Conservation (phyloP, 1,140 invertebrate genomes). For the Paracyclopina nana region DNA sequence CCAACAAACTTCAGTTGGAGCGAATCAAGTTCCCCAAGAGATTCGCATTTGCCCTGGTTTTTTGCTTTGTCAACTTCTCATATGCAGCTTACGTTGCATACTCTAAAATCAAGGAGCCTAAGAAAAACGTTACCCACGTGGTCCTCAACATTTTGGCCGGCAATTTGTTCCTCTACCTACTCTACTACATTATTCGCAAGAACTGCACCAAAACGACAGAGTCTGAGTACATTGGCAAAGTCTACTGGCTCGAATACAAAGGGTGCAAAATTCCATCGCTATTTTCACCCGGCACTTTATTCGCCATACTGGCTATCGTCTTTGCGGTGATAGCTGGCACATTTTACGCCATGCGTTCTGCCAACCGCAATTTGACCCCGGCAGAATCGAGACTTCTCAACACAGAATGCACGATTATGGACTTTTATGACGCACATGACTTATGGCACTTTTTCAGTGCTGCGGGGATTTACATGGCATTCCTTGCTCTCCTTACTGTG, state of each 20-base stretch:
- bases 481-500: constrained; percentile 19
- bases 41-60: constrained; percentile 2
- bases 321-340: neutral
- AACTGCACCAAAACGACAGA: neutral
- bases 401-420: constrained; percentile 14
- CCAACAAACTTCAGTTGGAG: no score
- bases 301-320: neutral
- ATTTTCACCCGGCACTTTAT: neutral
- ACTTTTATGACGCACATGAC: constrained; percentile 21
- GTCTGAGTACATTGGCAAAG: neutral
- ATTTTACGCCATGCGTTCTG: constrained; percentile 3
- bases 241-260: neutral
- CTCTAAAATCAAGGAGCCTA: constrained; percentile 1
- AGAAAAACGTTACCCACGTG: constrained; percentile 9
- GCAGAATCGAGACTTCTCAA: constrained; percentile 18
- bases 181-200: constrained; percentile 10
- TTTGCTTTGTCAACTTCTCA: neutral
- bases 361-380: constrained; percentile 10
- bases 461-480: constrained; percentile 18
- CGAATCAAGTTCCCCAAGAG: neutral
- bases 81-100: neutral
- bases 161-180: constrained; percentile 4
- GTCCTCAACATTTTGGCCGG: constrained; percentile 9
- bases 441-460: constrained; percentile 19
- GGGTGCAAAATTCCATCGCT: neutral